A percentile compares a stretch with the other conserved stretches of the same genome.
Evolutionary conservation across 1,140 invertebrate species (phyloP).

Genomic region (Drosophila insularis): DNA sequence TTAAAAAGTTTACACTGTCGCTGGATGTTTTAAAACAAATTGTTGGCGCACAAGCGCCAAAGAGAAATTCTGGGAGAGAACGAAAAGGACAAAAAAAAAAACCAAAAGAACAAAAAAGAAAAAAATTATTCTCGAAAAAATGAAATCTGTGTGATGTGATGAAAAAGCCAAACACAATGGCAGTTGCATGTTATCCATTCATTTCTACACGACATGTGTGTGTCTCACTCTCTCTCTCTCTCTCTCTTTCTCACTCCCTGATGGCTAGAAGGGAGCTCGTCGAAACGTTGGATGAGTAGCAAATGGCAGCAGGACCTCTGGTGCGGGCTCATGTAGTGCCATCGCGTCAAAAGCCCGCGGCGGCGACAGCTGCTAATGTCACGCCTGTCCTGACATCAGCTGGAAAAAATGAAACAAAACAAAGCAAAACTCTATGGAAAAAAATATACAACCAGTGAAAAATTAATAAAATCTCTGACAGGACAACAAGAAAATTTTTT

Average conservation of each 20-base stretch:
- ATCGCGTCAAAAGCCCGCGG: slow-evolving; percentile 38
- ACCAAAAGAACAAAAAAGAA: slow-evolving; percentile 15
- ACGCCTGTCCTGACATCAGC: slow-evolving; percentile 56
- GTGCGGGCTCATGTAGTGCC: slow-evolving; percentile 29
- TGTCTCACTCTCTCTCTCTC: neutral
- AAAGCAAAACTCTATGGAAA: slow-evolving; percentile 13
- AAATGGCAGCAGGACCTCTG: slow-evolving; percentile 29
- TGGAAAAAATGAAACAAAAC: slow-evolving; percentile 26
- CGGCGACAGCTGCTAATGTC: slow-evolving; percentile 70
- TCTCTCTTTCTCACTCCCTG: neutral
- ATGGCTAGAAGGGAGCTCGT: neutral
- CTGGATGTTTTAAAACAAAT: slow-evolving; percentile 65
- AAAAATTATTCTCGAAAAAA: slow-evolving; percentile 33
- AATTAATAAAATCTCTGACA: slow-evolving; percentile 36
- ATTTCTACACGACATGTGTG: slow-evolving; percentile 26
- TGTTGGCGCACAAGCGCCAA: slow-evolving; percentile 53
- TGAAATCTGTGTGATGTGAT: slow-evolving; percentile 44
- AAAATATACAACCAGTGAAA: slow-evolving; percentile 8
- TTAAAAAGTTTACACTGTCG: slow-evolving; percentile 74
- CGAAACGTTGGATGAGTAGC: neutral
- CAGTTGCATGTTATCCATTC: slow-evolving; percentile 66
- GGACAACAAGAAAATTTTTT: slow-evolving; percentile 17
- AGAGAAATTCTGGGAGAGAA: slow-evolving; percentile 24
- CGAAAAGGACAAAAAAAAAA: neutral
- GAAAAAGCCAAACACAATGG: slow-evolving; percentile 64